phyloP scores from a whole-genome alignment of 2,113 vertebrate species.

The Callionymus lyra region DNA sequence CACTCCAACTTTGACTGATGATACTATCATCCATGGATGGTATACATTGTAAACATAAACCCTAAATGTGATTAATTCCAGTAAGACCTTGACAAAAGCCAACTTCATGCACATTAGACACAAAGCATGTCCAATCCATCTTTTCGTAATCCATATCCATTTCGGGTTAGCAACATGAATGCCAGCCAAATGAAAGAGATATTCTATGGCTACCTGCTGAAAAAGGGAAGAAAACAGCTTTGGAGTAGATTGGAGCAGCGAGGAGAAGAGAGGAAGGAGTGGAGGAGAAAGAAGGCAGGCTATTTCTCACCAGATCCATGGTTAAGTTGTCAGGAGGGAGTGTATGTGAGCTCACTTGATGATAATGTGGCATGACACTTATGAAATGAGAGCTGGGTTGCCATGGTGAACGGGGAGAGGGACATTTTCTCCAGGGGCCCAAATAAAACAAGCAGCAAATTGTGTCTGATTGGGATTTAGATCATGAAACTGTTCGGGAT shows the following conservation, averaged over 20 bases:
- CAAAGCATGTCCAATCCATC: conserved; percentile 39
- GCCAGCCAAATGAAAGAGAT: conserved; percentile 34
- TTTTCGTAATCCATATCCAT: conserved; percentile 27
- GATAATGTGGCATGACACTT: conserved; percentile 99
- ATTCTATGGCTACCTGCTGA: no score
- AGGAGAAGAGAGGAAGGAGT: conserved; percentile 22
- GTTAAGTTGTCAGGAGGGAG: conserved; percentile 90
- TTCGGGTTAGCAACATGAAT: conserved; percentile 23
- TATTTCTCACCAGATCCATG: conserved; percentile 76
- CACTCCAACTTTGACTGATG: no score
- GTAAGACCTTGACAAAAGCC: conserved; percentile 48
- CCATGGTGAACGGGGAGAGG: conserved; percentile 91
- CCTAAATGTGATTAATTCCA: no score
- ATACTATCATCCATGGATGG: no score
- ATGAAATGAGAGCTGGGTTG: conserved; percentile 98
- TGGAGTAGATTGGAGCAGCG: no score
- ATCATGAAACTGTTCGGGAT: conserved; percentile 88
- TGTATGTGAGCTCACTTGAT: conserved; percentile 85
- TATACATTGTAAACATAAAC: no score
- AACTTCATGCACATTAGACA: conserved; percentile 48
- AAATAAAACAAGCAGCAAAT: conserved; percentile 99
- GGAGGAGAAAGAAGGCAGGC: conserved; percentile 13
- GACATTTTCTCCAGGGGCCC: conserved; percentile 87
- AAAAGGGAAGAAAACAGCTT: no score
- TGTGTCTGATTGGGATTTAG: conserved; percentile 99